Evolutionary conservation across 2,888 invertebrate genomes (phyloP).

Genomic region (Synanthedon andrenaeformis): DNA sequence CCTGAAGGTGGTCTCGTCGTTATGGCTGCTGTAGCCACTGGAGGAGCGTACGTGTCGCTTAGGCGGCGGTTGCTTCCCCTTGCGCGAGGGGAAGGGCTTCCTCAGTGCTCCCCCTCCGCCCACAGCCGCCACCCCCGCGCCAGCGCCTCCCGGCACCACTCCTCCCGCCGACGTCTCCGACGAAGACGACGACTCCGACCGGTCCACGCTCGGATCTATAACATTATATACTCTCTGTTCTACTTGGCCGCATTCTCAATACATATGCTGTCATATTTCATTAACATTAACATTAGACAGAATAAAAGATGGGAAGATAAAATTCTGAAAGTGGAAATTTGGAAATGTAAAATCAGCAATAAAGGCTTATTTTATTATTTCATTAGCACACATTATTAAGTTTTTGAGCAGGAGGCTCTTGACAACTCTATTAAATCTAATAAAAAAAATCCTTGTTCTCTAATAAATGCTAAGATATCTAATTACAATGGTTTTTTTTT

Average conservation of each 20-base stretch:
- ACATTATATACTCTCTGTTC: neutral
- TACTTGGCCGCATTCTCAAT: neutral
- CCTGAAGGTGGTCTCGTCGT: conserved; percentile 88
- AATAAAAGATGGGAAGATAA: no score
- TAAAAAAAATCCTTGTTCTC: no score
- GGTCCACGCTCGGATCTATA: conserved; percentile 69
- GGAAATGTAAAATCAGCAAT: no score
- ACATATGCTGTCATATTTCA: neutral
- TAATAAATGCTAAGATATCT: no score
- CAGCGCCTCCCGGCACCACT: conserved; percentile 40
- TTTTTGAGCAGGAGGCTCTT: no score
- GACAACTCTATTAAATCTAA: no score
- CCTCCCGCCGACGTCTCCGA: conserved; percentile 81
- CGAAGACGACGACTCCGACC: conserved; percentile 83
- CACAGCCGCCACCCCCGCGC: conserved; percentile 31
- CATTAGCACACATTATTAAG: no score
- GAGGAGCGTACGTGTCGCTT: conserved; percentile 83
- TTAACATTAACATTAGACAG: neutral
- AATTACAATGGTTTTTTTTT: no score
- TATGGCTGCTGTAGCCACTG: conserved; percentile 85
- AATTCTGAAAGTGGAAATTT: no score
- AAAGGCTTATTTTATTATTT: no score
- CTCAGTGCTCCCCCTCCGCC: conserved; percentile 64
- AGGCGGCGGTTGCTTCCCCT: conserved; percentile 74
- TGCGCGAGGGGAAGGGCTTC: conserved; percentile 76